These are phyloP conservation scores for Argyresthia albistria DNA, from an alignment of 2,888 invertebrate genomes.

Conservation along the genomic window DNA sequence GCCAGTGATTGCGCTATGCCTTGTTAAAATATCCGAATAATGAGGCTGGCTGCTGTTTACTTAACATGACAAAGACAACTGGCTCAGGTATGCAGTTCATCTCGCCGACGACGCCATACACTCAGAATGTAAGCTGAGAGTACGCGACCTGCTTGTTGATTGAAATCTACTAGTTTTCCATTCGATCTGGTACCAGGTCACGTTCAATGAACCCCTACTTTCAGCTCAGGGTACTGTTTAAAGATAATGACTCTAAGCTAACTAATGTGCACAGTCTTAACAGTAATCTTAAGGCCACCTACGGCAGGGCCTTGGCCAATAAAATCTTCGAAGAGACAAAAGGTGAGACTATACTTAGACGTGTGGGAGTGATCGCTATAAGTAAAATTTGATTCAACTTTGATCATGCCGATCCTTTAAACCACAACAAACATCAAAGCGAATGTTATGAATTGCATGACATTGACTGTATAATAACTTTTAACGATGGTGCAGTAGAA, in stretches of 20 bases:
- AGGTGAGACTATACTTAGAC: no score
- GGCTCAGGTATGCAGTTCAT: conserved; percentile 48
- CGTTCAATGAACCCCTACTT: conserved; percentile 30
- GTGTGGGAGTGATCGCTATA: no score
- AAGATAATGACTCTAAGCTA: neutral
- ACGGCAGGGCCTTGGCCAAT: neutral
- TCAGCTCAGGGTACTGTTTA: conserved; percentile 8
- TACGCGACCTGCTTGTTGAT: conserved; percentile 23
- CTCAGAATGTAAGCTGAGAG: neutral
- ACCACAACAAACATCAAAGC: no score
- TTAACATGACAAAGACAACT: conserved; percentile 61
- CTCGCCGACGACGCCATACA: conserved; percentile 35
- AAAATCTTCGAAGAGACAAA: no score
- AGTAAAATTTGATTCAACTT: neutral
- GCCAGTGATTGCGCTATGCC: conserved; percentile 33
- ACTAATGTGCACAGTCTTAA: neutral
- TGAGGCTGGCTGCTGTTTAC: conserved; percentile 46
- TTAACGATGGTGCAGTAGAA: neutral
- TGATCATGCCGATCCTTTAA: neutral
- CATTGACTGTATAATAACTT: neutral
- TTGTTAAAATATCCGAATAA: conserved; percentile 68
- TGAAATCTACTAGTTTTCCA: conserved; percentile 40
- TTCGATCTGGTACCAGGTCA: conserved; percentile 53
- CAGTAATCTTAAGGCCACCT: neutral
- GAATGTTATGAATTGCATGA: no score